A percentile compares a stretch with the other conserved stretches of the same genome.
Evolutionary conservation across 2,797 vertebrate genomes (phyloP).

Genomic region (Epinephelus coioides): DNA sequence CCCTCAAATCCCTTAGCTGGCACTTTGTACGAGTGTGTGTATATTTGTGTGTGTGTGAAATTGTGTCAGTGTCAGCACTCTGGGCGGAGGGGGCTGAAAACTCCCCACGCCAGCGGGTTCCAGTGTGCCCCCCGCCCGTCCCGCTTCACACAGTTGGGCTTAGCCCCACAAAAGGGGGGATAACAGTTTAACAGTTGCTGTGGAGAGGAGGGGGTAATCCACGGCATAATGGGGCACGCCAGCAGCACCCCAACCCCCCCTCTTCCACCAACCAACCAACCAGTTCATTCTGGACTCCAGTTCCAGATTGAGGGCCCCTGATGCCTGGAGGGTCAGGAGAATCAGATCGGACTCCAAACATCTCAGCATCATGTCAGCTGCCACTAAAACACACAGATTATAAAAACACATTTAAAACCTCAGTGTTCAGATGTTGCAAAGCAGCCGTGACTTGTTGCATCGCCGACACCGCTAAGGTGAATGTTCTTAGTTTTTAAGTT

Average conservation of each 20-base stretch:
- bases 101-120: slow-evolving; percentile 84
- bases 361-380: slow-evolving; percentile 19
- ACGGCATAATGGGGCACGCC: slow-evolving; percentile 76
- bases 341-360: slow-evolving; percentile 16
- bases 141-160: slow-evolving; percentile 76
- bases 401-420: neutral
- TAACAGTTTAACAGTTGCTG: slow-evolving; percentile 77
- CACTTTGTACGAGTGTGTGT: slow-evolving; percentile 68
- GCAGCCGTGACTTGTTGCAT: neutral
- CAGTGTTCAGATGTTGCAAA: neutral
- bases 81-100: slow-evolving; percentile 76
- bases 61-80: slow-evolving; percentile 85
- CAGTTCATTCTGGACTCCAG: slow-evolving; percentile 80
- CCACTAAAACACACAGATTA: neutral
- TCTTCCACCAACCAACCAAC: slow-evolving; percentile 46
- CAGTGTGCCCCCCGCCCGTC: slow-evolving; percentile 64
- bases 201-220: slow-evolving; percentile 80
- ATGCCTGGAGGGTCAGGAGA: slow-evolving; percentile 23
- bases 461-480: neutral
- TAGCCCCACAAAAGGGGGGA: slow-evolving; percentile 85
- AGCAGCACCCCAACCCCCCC: slow-evolving; percentile 14
- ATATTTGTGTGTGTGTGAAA: slow-evolving; percentile 53
- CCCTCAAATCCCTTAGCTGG: slow-evolving; percentile 79
- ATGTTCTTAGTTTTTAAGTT: neutral
- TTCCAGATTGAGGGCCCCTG: slow-evolving; percentile 38